Percentiles rank a stretch among this genome's conserved stretches.
Evolutionary conservation across 2,797 vertebrate genomes (phyloP).

Genomic region (Melanotaenia trifasciata): DNA sequence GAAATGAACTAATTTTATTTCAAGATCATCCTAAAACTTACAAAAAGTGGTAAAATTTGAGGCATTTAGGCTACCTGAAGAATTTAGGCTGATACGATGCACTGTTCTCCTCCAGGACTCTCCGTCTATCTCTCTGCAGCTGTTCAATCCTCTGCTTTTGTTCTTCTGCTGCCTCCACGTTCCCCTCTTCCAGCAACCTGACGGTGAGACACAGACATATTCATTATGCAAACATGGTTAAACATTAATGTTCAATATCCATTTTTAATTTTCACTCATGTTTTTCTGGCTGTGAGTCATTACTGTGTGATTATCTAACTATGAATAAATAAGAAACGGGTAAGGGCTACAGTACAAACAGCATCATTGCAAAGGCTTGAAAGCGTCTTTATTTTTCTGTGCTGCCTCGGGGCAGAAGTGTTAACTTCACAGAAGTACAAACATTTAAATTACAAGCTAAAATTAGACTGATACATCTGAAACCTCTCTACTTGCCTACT

Average conservation of each 20-base stretch:
- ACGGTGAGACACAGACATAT: slow-evolving; percentile 36
- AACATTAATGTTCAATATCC: slow-evolving; percentile 31
- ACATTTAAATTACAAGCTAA: slow-evolving; percentile 29
- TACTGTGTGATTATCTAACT: background rate
- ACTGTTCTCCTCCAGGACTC: slow-evolving; percentile 88
- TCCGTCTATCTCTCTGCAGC: slow-evolving; percentile 91
- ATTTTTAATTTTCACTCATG: background rate
- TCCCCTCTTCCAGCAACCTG: slow-evolving; percentile 95
- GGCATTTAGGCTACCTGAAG: slow-evolving; percentile 87
- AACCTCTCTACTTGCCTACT: slow-evolving; percentile 7
- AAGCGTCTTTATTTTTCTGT: slow-evolving; percentile 3
- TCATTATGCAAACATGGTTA: slow-evolving; percentile 28
- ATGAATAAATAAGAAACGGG: slow-evolving; percentile 5
- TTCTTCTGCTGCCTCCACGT: slow-evolving; percentile 90
- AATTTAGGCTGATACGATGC: slow-evolving; percentile 91
- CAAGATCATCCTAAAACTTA: background rate
- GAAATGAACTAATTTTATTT: background rate
- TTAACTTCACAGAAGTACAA: slow-evolving; percentile 15
- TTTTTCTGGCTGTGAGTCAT: slow-evolving; percentile 12
- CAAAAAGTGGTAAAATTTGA: background rate
- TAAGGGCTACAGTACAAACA: background rate
- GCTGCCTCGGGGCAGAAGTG: background rate
- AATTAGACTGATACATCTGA: slow-evolving; percentile 27
- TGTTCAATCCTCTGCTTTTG: slow-evolving; percentile 96
- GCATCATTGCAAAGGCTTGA: background rate